Evolutionary conservation across 1,140 invertebrate genomes (phyloP).

Genomic region (Zaprionus vittiger): DNA sequence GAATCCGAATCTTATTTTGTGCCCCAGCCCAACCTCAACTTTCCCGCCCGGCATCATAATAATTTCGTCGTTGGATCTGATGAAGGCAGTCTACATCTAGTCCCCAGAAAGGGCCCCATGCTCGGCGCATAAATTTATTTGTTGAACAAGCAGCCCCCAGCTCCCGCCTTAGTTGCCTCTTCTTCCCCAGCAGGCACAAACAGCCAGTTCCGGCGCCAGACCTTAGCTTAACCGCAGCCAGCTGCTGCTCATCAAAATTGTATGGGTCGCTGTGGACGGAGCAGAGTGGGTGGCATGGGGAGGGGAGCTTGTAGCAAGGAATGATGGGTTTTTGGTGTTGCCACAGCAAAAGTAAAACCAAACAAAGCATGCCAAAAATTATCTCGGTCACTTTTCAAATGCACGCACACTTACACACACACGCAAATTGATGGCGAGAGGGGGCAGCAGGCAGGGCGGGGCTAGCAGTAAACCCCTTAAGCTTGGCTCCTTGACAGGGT

Average conservation of each 20-base stretch:
- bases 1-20: not conserved
- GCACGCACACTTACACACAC: conserved; percentile 61
- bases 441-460: not conserved
- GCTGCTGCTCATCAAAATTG: conserved; percentile 77
- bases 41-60: conserved; percentile 53
- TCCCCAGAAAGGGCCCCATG: conserved; percentile 26
- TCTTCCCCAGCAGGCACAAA: not conserved
- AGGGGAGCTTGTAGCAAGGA: not conserved
- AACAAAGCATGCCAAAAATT: conserved; percentile 80
- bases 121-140: conserved; percentile 72
- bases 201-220: conserved; percentile 17
- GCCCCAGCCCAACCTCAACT: conserved; percentile 14
- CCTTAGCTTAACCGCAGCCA: conserved; percentile 59
- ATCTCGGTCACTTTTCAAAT: conserved; percentile 81
- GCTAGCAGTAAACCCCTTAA: conserved; percentile 8
- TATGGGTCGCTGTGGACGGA: conserved; percentile 32
- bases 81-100: conserved; percentile 39
- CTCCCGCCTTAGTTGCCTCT: not conserved
- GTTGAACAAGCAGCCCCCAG: conserved; percentile 36
- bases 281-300: not conserved
- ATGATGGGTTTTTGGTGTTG: conserved; percentile 32
- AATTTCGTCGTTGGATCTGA: conserved; percentile 63
- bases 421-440: conserved; percentile 7
- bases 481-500: conserved; percentile 44
- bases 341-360: conserved; percentile 68